These are phyloP conservation scores for Euthynnus affinis DNA, from an alignment of 2,797 vertebrate genomes.

Conservation along the genomic window DNA sequence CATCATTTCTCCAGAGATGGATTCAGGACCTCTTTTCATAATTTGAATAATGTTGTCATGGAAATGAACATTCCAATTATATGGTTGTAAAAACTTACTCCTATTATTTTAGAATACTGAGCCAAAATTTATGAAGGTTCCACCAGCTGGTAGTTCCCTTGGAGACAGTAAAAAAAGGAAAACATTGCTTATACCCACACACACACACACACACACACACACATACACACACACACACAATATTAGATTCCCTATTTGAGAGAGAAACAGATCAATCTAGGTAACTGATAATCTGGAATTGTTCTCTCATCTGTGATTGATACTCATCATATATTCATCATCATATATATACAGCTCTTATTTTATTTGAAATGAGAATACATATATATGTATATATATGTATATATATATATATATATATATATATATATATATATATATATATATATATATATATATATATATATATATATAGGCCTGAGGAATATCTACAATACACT, in stretches of 20 bases:
- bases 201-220: constrained; percentile 24
- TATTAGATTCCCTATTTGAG: constrained; percentile 35
- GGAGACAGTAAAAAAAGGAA: constrained; percentile 13
- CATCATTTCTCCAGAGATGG: background rate
- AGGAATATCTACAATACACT: background rate
- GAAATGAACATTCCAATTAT: constrained; percentile 53
- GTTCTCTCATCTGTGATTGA: too few species aligned
- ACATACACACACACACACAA: too few species aligned
- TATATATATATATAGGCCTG: background rate
- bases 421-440: too few species aligned
- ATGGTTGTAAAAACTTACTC: constrained; percentile 32
- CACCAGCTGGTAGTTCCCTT: constrained; percentile 45
- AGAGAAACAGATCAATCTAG: constrained; percentile 32
- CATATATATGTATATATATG: too few species aligned
- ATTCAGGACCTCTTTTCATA: constrained; percentile 24
- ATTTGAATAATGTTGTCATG: constrained; percentile 50
- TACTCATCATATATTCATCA: too few species aligned
- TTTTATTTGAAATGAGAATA: too few species aligned
- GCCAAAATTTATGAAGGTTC: constrained; percentile 40
- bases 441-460: too few species aligned
- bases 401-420: too few species aligned
- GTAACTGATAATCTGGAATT: constrained; percentile 20
- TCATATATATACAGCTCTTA: too few species aligned
- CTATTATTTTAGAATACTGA: constrained; percentile 52
- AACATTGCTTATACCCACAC: constrained; percentile 32